Conservation (phyloP, 2,797 vertebrate genomes). For the Schizopygopsis pylzovi region DNA sequence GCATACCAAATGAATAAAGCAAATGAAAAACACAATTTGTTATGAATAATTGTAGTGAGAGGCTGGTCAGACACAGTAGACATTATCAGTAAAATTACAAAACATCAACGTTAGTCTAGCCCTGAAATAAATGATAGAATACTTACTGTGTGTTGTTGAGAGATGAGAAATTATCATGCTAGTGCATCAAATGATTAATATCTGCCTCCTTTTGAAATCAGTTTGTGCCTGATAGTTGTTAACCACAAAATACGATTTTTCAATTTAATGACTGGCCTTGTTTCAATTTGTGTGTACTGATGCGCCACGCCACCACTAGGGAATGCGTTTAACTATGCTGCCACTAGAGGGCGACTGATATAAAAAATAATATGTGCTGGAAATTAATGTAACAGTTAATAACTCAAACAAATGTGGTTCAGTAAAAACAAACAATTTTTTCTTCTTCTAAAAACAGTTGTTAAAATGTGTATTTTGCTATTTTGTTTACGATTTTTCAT, state of each 20-base stretch:
- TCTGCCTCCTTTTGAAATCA: not conserved
- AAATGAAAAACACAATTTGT: slow-evolving; percentile 3
- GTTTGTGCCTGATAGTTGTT: not conserved
- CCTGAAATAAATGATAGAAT: not conserved
- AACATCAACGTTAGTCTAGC: not conserved
- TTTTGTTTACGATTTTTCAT: not conserved
- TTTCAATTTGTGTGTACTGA: not conserved
- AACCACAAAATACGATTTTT: not conserved
- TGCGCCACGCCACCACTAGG: not conserved
- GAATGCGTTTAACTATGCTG: not conserved
- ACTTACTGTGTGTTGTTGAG: not conserved
- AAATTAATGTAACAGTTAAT: not conserved
- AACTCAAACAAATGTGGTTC: not conserved
- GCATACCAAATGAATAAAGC: not conserved
- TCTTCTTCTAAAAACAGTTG: not conserved
- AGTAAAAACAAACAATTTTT: not conserved
- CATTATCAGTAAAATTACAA: not conserved
- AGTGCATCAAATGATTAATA: not conserved
- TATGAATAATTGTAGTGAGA: not conserved
- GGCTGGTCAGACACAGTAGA: not conserved
- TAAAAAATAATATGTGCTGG: not conserved
- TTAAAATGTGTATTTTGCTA: not conserved
- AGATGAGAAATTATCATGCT: not conserved
- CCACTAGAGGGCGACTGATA: not conserved
- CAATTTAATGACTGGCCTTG: not conserved